Base-by-base conservation (phyloP, 2,888 invertebrate species). In the Troides aeacus region DNA sequence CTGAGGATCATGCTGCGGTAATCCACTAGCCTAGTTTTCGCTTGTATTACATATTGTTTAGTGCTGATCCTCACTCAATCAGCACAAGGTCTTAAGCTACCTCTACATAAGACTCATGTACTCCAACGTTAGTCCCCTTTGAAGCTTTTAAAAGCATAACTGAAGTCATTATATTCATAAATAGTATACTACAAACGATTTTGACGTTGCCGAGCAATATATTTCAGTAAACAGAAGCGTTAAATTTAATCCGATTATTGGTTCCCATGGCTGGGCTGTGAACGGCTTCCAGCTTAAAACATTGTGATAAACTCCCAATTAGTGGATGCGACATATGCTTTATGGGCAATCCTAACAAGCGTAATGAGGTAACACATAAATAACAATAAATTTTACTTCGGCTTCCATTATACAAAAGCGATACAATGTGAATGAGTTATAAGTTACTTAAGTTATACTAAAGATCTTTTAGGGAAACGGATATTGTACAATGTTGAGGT, bases 211-310 rank as follows among this genome's bases (percentile, higher is more conserved):
- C 24, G 53, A 18, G 50, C 42, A 21, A 62, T 66, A 62, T 42
- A 12, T 10, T 62, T 69, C 62, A 53, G 53, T 66, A 63, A 66
- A 62, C 66, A 66, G 70, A 70, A 70, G 70, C 70, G 60, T 53
- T 64, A 68, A 58, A 62, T 56, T 64, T 72, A 60, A 68, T 66
- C 36, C 66, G 62, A 72, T 72, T 71, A 69, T 73, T 39, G 50
- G 66, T 61, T 70, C 60, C 70, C 64, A 72, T 69, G 60, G 68
- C 64, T 66, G 59, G 64, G 62, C 66, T 30, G 30, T 30, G 30
- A 68, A 74, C 73, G 71, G 73, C 66, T 72, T 72, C 72, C 72
- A 64, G 42, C 61, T 64, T 66, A 63, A 63, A 66, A 70, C 66
- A 66, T 62, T 58, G 70, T 70, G 70, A 70, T 70, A 70, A 70